Evolutionary conservation across 2,888 invertebrate genomes (phyloP).

Genomic region (Agriopis aurantiaria): DNA sequence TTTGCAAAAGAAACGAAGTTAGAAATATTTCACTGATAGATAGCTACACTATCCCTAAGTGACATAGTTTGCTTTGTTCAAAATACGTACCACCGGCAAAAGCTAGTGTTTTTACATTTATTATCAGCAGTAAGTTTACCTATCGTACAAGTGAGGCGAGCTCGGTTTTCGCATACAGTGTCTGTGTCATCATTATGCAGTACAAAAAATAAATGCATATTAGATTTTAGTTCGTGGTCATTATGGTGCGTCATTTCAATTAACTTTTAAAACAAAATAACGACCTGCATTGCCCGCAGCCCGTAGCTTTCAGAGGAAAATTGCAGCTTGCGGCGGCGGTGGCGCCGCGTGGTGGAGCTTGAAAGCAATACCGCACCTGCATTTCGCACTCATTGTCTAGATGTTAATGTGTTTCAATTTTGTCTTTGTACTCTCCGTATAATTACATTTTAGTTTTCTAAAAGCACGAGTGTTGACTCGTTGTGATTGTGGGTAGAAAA

Average conservation of each 20-base stretch:
- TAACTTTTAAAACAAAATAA: conserved; percentile 15
- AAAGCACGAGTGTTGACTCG: background rate
- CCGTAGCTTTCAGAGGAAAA: conserved; percentile 26
- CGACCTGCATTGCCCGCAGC: conserved; percentile 13
- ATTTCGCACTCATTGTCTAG: conserved; percentile 6
- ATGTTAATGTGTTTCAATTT: conserved; percentile 8
- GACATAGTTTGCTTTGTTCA: no score
- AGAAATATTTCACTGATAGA: no score
- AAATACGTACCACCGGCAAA: no score
- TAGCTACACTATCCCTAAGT: no score
- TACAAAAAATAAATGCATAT: no score
- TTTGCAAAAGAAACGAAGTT: no score
- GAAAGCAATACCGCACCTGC: background rate
- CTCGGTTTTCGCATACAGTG: no score
- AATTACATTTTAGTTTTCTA: conserved; percentile 5
- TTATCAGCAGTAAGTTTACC: no score
- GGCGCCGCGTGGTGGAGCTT: background rate
- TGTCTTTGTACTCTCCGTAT: conserved; percentile 3
- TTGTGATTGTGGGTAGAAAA: background rate
- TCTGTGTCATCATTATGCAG: background rate
- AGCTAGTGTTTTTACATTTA: no score
- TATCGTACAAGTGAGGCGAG: no score
- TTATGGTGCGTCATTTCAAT: conserved; percentile 2
- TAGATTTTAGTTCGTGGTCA: no score
- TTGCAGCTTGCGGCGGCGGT: conserved; percentile 22